Percentiles rank a stretch among this genome's conserved stretches.
Conservation (phyloP, 2,113 vertebrate species). For the Dasyurus viverrinus region DNA sequence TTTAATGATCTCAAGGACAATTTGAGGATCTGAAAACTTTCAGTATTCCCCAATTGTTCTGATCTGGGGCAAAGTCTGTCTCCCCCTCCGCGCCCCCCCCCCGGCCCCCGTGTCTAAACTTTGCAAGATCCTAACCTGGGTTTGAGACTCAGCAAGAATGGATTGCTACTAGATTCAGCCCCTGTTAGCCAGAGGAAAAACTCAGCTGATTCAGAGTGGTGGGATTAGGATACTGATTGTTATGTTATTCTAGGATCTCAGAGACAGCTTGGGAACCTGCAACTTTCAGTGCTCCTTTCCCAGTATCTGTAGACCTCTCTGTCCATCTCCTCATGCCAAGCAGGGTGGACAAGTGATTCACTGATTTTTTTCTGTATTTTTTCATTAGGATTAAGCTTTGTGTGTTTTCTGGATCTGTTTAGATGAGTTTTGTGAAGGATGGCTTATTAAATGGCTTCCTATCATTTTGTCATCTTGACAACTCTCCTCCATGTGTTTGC, state of each 20-base stretch:
- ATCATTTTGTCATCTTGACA: not conserved
- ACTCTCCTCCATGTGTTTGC: not conserved
- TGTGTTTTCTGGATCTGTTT: not conserved
- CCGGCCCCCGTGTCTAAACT: not conserved
- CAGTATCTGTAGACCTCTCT: not conserved
- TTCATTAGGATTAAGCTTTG: not conserved
- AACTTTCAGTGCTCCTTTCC: not conserved
- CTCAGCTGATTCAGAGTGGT: not conserved
- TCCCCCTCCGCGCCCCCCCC: not conserved
- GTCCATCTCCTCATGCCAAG: not conserved
- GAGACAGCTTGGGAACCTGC: not conserved
- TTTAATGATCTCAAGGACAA: not conserved
- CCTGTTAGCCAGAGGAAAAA: not conserved
- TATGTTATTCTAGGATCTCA: not conserved
- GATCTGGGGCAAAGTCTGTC: not conserved
- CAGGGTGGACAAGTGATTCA: not conserved
- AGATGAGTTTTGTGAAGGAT: not conserved
- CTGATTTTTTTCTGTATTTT: not conserved
- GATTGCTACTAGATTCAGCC: not conserved
- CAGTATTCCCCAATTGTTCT: not conserved
- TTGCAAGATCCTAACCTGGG: not conserved
- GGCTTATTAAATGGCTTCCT: not conserved
- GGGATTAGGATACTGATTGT: not conserved
- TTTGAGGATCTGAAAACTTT: not conserved
- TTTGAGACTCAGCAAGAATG: not conserved